Percentiles rank a stretch among this genome's conserved stretches.
Evolutionary conservation across 2,888 invertebrate genomes (phyloP).

Genomic region (Drosophila birchii): DNA sequence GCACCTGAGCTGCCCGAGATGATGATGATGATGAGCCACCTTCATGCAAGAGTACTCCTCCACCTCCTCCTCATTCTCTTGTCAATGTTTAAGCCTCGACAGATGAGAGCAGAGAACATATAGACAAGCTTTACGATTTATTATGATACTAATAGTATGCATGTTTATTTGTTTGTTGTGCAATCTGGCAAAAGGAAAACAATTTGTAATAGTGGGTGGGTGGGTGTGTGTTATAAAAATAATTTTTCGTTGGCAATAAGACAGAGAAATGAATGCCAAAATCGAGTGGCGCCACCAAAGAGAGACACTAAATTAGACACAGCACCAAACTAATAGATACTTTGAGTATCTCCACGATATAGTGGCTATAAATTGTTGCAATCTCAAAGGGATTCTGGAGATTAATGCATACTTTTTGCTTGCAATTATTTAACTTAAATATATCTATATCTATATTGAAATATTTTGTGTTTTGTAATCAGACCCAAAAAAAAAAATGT

Average conservation of each 20-base stretch:
- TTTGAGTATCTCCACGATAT: slow-evolving; percentile 18
- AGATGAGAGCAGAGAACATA: slow-evolving; percentile 31
- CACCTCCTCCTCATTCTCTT: slow-evolving; percentile 2
- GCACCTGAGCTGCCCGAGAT: slow-evolving; percentile 6
- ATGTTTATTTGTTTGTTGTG: slow-evolving; percentile 45
- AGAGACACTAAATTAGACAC: slow-evolving; percentile 21
- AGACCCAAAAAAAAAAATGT: not conserved
- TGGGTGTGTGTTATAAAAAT: slow-evolving; percentile 32
- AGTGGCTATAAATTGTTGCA: not conserved
- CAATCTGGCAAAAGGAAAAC: slow-evolving; percentile 33
- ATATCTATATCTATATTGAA: not conserved
- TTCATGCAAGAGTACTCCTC: slow-evolving; percentile 3
- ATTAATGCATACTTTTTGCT: not conserved
- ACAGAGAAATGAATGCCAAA: slow-evolving; percentile 35
- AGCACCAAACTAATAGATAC: slow-evolving; percentile 9
- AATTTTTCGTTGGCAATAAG: slow-evolving; percentile 42
- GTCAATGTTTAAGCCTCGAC: slow-evolving; percentile 7
- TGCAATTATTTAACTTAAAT: not conserved
- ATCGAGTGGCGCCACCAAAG: slow-evolving; percentile 55
- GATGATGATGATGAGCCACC: slow-evolving; percentile 6
- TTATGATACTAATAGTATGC: slow-evolving; percentile 1
- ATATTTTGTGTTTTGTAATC: slow-evolving; percentile 1
- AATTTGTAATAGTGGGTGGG: slow-evolving; percentile 18
- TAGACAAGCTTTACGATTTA: not conserved
- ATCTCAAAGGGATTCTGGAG: not conserved